These are phyloP conservation scores for Muscicapa striata DNA, from an alignment of 2,797 vertebrate species.

Conservation along the genomic window DNA sequence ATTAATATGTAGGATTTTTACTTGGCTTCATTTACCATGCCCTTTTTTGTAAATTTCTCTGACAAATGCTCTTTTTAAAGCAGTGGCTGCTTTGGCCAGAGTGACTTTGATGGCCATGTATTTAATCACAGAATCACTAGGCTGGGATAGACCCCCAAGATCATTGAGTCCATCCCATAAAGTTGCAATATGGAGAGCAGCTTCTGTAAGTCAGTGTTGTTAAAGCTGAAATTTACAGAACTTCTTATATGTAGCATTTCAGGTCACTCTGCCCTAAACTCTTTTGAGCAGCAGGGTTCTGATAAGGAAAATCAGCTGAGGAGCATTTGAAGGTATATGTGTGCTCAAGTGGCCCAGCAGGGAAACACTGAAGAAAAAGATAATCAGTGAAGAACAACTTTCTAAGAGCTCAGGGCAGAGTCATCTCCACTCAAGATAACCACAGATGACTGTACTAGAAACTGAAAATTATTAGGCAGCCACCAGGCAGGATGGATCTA, in stretches of 20 bases:
- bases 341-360: background rate
- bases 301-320: background rate
- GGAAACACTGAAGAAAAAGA: background rate
- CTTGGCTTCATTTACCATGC: background rate
- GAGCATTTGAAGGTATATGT: background rate
- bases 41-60: background rate
- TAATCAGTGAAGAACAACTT: background rate
- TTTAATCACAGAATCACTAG: background rate
- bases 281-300: background rate
- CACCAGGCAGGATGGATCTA: background rate
- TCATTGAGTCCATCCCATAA: background rate
- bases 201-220: background rate
- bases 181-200: background rate
- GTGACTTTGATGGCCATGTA: background rate
- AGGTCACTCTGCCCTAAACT: background rate
- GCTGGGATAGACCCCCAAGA: background rate
- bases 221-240: background rate
- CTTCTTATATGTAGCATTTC: background rate
- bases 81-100: fast-evolving
- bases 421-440: background rate
- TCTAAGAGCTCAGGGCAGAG: background rate
- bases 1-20: background rate
- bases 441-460: background rate
- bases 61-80: background rate
- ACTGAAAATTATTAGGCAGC: background rate